Evolutionary conservation across 2,113 vertebrate genomes (phyloP).

Genomic region (Neotoma lepida): DNA sequence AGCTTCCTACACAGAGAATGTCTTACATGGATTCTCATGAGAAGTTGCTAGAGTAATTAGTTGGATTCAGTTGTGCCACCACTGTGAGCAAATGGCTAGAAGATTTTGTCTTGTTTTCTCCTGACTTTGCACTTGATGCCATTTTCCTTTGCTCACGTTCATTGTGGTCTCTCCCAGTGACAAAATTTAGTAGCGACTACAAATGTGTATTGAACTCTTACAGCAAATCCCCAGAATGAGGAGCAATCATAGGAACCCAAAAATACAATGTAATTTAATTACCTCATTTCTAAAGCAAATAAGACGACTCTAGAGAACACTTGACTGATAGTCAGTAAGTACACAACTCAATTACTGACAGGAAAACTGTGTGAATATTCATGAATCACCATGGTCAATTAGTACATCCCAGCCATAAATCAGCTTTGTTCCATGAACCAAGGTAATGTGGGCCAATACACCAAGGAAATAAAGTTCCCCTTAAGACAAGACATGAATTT

Average conservation of each 20-base stretch:
- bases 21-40: not conserved
- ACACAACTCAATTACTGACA: constrained; percentile 38
- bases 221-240: not conserved
- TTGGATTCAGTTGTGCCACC: not conserved
- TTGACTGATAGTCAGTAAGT: constrained; percentile 44
- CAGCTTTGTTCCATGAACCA: constrained; percentile 4
- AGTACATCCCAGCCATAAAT: constrained; percentile 15
- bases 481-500: not conserved
- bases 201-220: not conserved
- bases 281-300: constrained; percentile 58
- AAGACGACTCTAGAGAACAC: constrained; percentile 35
- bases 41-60: not conserved
- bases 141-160: not conserved
- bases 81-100: not conserved
- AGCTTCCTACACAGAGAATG: not conserved
- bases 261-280: constrained; percentile 49
- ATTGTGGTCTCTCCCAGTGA: not conserved
- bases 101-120: not conserved
- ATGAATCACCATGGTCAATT: constrained; percentile 35
- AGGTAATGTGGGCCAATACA: constrained; percentile 37
- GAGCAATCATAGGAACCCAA: not conserved
- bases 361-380: constrained; percentile 17
- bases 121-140: not conserved
- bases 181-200: not conserved
- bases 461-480: constrained; percentile 14